A percentile compares a stretch with the other conserved stretches of the same genome.
Evolutionary conservation across 2,113 vertebrate species (phyloP).

Genomic region (Anguilla japonica): DNA sequence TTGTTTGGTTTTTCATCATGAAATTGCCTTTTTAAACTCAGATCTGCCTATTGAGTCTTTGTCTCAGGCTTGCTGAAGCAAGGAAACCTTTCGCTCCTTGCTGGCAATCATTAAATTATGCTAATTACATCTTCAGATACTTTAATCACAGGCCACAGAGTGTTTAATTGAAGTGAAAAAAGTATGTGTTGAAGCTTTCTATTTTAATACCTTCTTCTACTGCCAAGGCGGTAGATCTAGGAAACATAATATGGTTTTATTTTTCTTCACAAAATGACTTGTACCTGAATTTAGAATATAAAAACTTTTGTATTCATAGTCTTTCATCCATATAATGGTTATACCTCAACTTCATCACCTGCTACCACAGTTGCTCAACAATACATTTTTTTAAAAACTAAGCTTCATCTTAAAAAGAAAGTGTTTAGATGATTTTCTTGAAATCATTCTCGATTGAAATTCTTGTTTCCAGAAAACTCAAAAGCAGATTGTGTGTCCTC

Average conservation of each 20-base stretch:
- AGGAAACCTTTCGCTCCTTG: constrained; percentile 54
- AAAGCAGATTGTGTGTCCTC: not conserved
- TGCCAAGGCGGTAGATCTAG: not conserved
- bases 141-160: constrained; percentile 61
- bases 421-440: constrained; percentile 11
- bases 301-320: too few relatives aligned
- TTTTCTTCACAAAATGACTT: not conserved
- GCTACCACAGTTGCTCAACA: not conserved
- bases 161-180: constrained; percentile 59
- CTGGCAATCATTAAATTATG: constrained; percentile 62
- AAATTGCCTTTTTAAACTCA: constrained; percentile 11
- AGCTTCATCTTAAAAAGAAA: not conserved
- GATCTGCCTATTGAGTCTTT: constrained; percentile 45
- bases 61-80: constrained; percentile 50
- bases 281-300: too few relatives aligned
- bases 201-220: constrained; percentile 19
- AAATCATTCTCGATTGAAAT: constrained; percentile 4
- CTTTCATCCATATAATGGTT: too few relatives aligned
- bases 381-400: not conserved
- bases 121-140: constrained; percentile 57
- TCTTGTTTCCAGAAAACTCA: constrained; percentile 30
- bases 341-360: not conserved
- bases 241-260: not conserved
- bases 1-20: not conserved
- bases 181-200: constrained; percentile 54